These are phyloP conservation scores for Platygyra sinensis DNA, from an alignment of 64 coral and sea anemone species.

Conservation along the genomic window DNA sequence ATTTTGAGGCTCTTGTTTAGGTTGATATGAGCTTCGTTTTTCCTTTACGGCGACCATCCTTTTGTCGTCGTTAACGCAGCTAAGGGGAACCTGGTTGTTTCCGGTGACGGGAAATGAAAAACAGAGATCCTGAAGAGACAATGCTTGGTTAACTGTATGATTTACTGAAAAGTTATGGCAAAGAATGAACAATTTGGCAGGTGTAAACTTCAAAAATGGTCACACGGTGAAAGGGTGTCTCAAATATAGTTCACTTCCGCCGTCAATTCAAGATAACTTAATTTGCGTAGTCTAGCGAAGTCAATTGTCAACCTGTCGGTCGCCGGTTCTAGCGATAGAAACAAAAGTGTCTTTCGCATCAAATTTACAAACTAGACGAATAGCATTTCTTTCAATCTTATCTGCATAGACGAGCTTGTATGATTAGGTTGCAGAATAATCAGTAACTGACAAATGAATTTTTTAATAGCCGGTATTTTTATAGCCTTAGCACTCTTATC, in stretches of 20 bases:
- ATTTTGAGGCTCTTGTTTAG: background rate
- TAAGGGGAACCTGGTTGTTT: conserved; percentile 30
- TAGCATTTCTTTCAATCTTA: no score
- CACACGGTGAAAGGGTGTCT: background rate
- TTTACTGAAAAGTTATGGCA: background rate
- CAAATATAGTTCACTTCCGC: background rate
- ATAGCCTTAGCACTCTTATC: no score
- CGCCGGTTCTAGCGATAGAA: no score
- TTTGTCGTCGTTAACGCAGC: background rate
- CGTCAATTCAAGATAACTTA: background rate
- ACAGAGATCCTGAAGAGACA: background rate
- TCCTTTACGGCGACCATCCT: background rate
- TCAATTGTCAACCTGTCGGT: no score
- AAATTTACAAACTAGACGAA: no score
- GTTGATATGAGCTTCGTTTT: background rate
- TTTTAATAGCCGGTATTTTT: no score
- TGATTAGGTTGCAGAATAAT: no score
- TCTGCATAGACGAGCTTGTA: no score
- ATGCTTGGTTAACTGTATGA: conserved; percentile 24
- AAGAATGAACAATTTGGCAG: conserved; percentile 18
- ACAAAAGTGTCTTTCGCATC: no score
- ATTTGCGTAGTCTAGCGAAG: background rate
- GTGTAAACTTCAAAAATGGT: background rate
- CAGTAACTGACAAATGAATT: no score
- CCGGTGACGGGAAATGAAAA: conserved; percentile 9